A percentile compares a stretch with the other conserved stretches of the same genome.
These are phyloP conservation scores for Micrasema longulum DNA, from an alignment of 1,140 invertebrate genomes.

Conservation along the genomic window DNA sequence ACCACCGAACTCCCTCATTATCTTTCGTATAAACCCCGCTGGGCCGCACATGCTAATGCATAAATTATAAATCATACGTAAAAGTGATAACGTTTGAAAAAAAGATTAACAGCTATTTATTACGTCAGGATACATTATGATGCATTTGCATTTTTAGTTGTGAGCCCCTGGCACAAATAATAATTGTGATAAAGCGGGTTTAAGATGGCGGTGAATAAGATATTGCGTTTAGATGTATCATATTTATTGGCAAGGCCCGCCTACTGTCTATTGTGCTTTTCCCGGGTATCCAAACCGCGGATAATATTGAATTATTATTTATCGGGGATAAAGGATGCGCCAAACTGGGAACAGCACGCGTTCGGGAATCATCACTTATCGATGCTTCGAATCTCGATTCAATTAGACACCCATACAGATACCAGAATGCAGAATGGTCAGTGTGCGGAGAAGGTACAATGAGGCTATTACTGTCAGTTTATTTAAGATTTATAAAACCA, in stretches of 20 bases:
- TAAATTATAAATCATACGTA: too few species aligned
- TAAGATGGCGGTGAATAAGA: conserved; percentile 26
- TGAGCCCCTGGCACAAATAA: too few species aligned
- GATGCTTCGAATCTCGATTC: conserved; percentile 46
- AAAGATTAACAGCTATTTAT: too few species aligned
- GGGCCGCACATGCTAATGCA: too few species aligned
- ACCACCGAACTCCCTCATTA: too few species aligned
- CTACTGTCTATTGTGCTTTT: conserved; percentile 25
- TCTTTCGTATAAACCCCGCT: too few species aligned
- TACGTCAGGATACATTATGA: too few species aligned
- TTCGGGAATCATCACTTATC: conserved; percentile 45
- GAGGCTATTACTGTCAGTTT: neutral
- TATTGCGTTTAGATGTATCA: conserved; percentile 19
- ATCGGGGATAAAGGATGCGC: conserved; percentile 37
- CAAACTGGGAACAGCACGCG: conserved; percentile 32
- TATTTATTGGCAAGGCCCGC: conserved; percentile 31
- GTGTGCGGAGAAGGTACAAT: conserved; percentile 2
- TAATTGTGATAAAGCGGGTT: conserved; percentile 17
- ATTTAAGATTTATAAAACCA: too few species aligned
- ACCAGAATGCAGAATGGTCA: neutral
- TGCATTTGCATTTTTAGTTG: too few species aligned
- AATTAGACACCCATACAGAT: conserved; percentile 49
- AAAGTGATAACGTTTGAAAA: too few species aligned
- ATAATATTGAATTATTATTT: conserved; percentile 40
- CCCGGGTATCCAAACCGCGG: conserved; percentile 8